Evolutionary conservation across 1,140 invertebrate species (phyloP), one percentile per base, ranked within the genome.

Genomic region (Pentalonia nigronervosa): DNA sequence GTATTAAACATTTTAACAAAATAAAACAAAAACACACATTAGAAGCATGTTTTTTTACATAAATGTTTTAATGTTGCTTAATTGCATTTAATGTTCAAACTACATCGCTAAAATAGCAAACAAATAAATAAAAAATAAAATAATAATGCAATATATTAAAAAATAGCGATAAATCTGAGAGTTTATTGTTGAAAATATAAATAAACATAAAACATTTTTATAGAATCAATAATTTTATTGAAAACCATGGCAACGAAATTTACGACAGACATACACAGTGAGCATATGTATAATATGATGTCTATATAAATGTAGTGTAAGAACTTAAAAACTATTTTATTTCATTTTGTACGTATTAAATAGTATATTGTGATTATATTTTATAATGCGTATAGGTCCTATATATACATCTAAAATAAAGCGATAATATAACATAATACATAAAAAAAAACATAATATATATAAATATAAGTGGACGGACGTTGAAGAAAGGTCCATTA

Each of bases 131-230:
- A 17, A 20, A 50, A 56, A 56, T 56, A 56, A 56, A 56, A 56
- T 0, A 56, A 56, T 53, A 53, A 25, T 53, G 7, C 7, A 30
- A 9, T 60, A 41, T 41, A 41, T 41, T 41, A 41, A 60, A 60
- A 30, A 60, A 60, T 60, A 60, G 11, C 25, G 9, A 60, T 30
- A 60, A 60, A 60, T 60, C 25, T 9, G 50, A 9, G 25, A 30
- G 56, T 60, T 60, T 60, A 30, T 60, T 60, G 25, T 60, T 30
- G 56, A 30, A 60, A 60, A 30, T 60, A 60, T 60, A 60, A 60
- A 67, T 67, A 67, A 67, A 67, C 60, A 67, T 67, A 67, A 67
- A n/a, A 67, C 60, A 67, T 67, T 67, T 67, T 67, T 67, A 67
- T n/a, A 67, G 9, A 67, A 67, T 67, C 60, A 67, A 67, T 67